These are phyloP conservation scores for Mus pahari DNA, from an alignment of 2,113 vertebrate species.

Conservation along the genomic window DNA sequence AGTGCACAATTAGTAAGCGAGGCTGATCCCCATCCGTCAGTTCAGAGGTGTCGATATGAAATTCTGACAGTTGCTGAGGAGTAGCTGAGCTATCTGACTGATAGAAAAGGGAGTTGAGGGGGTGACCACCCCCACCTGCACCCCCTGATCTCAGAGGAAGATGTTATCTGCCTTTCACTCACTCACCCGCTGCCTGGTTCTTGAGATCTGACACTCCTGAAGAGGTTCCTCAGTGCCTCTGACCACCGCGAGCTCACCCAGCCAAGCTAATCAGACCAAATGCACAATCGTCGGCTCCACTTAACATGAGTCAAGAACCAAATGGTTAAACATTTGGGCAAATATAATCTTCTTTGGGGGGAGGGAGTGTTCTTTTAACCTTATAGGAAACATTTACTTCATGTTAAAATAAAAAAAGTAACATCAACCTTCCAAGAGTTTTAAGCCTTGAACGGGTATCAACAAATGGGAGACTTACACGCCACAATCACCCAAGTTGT, in stretches of 20 bases:
- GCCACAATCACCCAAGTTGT: background rate
- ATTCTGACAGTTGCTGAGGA: constrained; percentile 60
- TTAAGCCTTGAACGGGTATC: constrained; percentile 47
- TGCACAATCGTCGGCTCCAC: background rate
- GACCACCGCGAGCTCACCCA: constrained; percentile 22
- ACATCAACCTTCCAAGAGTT: background rate
- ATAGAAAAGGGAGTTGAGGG: constrained; percentile 55
- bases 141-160: constrained; percentile 27
- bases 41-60: constrained; percentile 41
- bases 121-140: background rate
- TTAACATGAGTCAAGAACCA: constrained; percentile 19
- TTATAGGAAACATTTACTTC: background rate
- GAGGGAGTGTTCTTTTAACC: background rate
- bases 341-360: background rate
- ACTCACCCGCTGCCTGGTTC: constrained; percentile 31
- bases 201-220: background rate
- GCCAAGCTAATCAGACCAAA: constrained; percentile 13
- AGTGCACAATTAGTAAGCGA: constrained; percentile 66
- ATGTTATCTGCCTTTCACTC: constrained; percentile 53
- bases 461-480: background rate
- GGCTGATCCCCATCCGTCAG: constrained; percentile 59
- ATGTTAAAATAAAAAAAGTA: background rate
- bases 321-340: constrained; percentile 37
- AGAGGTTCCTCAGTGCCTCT: background rate
- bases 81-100: constrained; percentile 35